Evolutionary conservation across 2,113 vertebrate genomes (phyloP).

Genomic region (Rhinopithecus roxellana): DNA sequence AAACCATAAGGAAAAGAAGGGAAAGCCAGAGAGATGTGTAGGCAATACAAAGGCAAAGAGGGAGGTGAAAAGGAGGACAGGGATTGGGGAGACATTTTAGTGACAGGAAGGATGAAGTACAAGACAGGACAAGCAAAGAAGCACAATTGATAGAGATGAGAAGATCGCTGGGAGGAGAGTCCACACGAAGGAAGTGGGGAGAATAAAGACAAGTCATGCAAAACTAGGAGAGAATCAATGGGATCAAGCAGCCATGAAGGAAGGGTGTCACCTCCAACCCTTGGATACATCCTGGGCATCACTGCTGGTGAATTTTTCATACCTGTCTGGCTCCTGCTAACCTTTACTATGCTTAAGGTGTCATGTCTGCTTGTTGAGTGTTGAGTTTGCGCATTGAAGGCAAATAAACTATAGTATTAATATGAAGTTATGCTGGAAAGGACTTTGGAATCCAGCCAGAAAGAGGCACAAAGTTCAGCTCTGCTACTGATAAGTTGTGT

Average conservation of each 20-base stretch:
- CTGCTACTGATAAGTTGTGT: not conserved
- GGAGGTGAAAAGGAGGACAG: not conserved
- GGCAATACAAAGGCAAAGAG: not conserved
- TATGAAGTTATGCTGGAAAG: not conserved
- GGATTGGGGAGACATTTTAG: not conserved
- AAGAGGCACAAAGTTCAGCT: not conserved
- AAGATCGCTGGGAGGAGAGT: not conserved
- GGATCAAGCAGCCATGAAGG: not conserved
- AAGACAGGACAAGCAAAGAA: not conserved
- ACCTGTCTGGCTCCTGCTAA: not conserved
- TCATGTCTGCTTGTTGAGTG: not conserved
- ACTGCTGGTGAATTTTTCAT: not conserved
- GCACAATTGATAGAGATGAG: not conserved
- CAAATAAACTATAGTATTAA: not conserved
- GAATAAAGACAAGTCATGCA: not conserved
- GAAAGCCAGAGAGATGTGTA: not conserved
- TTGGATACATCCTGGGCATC: not conserved
- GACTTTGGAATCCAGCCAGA: not conserved
- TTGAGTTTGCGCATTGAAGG: not conserved
- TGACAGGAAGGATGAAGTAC: not conserved
- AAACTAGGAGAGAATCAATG: not conserved
- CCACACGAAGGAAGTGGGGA: not conserved
- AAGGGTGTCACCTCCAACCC: not conserved
- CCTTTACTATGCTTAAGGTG: not conserved
- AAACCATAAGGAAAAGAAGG: not conserved